Evolutionary conservation across 2,113 vertebrate genomes (phyloP).

Genomic region (Lathamus discolor): DNA sequence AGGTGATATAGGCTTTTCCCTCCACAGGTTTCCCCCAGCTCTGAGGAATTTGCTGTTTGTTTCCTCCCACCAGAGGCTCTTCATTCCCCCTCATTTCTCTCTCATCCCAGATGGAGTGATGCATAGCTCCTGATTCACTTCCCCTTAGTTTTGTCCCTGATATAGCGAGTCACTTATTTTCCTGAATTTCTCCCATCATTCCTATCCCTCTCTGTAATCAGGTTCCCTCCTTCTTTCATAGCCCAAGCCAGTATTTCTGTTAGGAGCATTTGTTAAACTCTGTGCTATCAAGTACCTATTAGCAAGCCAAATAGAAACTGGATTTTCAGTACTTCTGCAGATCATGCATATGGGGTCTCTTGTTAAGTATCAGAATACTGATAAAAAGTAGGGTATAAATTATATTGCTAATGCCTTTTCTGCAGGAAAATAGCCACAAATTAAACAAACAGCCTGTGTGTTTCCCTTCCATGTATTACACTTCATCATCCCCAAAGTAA

Average conservation of each 20-base stretch:
- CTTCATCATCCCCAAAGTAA: constrained; percentile 44
- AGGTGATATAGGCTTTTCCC: not conserved
- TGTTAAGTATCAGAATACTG: not conserved
- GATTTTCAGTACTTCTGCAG: not conserved
- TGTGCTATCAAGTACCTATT: not conserved
- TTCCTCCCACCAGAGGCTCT: not conserved
- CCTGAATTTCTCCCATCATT: not conserved
- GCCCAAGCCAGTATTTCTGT: not conserved
- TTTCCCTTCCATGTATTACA: not conserved
- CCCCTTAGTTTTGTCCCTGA: not conserved
- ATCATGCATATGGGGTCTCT: not conserved
- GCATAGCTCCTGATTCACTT: not conserved
- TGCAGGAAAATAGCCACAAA: constrained; percentile 15
- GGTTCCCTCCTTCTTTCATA: not conserved
- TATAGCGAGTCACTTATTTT: not conserved
- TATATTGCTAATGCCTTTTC: not conserved
- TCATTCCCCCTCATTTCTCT: not conserved
- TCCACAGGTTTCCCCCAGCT: not conserved
- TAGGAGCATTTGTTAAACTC: not conserved
- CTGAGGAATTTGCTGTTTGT: not conserved
- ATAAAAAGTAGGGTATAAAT: not conserved
- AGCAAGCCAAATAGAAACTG: not conserved
- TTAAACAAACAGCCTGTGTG: not conserved
- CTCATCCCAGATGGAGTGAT: not conserved
- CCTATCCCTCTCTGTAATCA: not conserved